Evolutionary conservation across 2,113 vertebrate genomes (phyloP), one percentile per base, ranked within the genome.

Genomic region (Neolamprologus fasciatus): DNA sequence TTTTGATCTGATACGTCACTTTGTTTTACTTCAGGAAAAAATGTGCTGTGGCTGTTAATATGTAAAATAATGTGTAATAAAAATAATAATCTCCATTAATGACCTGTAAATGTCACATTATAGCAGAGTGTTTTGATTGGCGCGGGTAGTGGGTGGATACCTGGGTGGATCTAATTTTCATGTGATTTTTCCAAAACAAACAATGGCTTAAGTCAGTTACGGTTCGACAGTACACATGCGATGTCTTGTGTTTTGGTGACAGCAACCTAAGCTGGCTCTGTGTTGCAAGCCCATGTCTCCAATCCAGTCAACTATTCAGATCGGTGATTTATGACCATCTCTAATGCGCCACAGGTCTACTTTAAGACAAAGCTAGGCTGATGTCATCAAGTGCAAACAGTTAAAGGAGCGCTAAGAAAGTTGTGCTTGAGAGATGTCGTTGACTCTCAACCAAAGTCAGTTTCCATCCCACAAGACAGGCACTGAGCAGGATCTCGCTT

Each of bases 241-340:
- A 84, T 83, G 6, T 51, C 11, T 89, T 50, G 61, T 82, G 26
- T 88, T 85, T 89, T 73, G 73, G 63, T 78, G 85, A 50, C 88
- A 87, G 92, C 82, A 89, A 80, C 31, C 53, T 80, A 76, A 83
- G 76, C 81, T 86, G 82, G 42, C 73, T 78, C 73, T 6, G 23
- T 33, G 45, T 50, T 33, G 45, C 17, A n/a, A 73, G 71, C 23
- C 79, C 66, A 35, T 66, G 85, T 91, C 80, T 84, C 83, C 82
- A 61, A 92, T 85, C 83, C 61, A 80, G 81, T 88, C 86, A 91
- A 90, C 89, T 61, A 33, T 93, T 89, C 85, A 87, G 83, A 83
- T 85, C 23, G 5, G 82, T 91, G 90, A 94, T 93, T 91, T 94
- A 93, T 82, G 85, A 91, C 76, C 84, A 57, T 91, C 54, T 63